Conservation (phyloP, 2,797 vertebrate species). For the Ibycter americanus region DNA sequence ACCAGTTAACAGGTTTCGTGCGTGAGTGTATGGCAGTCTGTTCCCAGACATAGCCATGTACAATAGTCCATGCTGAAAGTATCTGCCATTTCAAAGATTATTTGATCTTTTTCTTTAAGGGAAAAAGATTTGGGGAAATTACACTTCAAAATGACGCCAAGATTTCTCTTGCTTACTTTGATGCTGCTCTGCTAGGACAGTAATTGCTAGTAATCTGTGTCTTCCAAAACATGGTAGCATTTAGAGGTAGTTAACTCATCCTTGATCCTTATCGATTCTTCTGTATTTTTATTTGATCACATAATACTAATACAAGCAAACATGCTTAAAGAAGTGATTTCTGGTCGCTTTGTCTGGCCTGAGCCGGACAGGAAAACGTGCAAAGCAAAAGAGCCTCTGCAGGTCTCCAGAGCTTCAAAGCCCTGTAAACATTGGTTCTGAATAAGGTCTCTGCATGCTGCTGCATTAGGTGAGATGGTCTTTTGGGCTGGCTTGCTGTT, state of each 20-base stretch:
- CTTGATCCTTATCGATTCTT: background rate
- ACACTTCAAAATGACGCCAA: background rate
- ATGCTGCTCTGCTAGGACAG: background rate
- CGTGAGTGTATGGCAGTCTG: background rate
- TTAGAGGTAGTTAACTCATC: background rate
- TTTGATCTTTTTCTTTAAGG: background rate
- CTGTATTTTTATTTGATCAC: background rate
- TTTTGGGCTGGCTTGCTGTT: conserved; percentile 48
- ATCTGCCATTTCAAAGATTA: background rate
- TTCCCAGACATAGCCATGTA: background rate
- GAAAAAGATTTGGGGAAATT: background rate
- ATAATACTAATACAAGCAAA: background rate
- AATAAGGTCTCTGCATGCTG: conserved; percentile 84
- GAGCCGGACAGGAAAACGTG: background rate
- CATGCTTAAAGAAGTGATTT: background rate
- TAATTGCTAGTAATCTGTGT: fast-evolving
- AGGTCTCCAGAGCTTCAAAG: conserved; percentile 67
- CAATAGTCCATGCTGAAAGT: background rate
- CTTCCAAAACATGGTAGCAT: background rate
- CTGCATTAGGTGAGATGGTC: conserved; percentile 43
- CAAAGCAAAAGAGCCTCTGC: conserved; percentile 55
- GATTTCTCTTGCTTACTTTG: background rate
- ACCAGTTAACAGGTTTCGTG: background rate
- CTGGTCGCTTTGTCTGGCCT: background rate
- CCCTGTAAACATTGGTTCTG: conserved; percentile 29